Evolutionary conservation across 1,140 invertebrate genomes (phyloP).

Genomic region (Gryllus bimaculatus): DNA sequence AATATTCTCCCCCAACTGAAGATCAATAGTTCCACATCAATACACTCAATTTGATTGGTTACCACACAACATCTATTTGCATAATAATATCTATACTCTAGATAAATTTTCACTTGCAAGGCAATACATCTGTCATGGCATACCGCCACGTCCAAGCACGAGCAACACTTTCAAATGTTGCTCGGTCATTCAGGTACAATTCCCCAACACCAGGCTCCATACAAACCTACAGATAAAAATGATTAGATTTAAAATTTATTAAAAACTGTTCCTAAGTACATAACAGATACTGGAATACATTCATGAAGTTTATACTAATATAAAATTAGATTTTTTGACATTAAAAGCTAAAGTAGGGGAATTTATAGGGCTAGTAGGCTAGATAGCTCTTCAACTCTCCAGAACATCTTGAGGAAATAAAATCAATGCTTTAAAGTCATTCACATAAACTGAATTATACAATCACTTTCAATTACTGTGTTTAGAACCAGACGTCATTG

Average conservation of each 20-base stretch:
- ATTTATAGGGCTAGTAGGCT: not conserved
- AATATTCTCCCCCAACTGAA: too few relatives aligned
- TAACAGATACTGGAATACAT: not conserved
- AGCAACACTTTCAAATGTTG: constrained; percentile 72
- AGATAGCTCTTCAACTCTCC: not conserved
- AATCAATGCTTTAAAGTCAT: too few relatives aligned
- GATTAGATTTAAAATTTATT: constrained; percentile 11
- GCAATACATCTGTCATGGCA: constrained; percentile 69
- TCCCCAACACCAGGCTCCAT: constrained; percentile 84
- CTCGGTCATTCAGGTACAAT: constrained; percentile 65
- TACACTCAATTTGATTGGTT: too few relatives aligned
- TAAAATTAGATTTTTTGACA: not conserved
- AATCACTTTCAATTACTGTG: too few relatives aligned
- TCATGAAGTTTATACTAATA: not conserved
- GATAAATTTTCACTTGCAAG: not conserved
- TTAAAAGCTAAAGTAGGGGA: not conserved
- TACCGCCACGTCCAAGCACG: constrained; percentile 85
- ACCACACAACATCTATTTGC: too few relatives aligned
- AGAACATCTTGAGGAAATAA: too few relatives aligned
- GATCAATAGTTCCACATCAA: too few relatives aligned
- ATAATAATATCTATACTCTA: too few relatives aligned
- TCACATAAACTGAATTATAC: too few relatives aligned
- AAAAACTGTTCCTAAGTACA: not conserved
- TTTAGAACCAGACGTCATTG: too few relatives aligned
- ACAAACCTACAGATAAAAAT: constrained; percentile 50